Conservation (phyloP, 2,888 invertebrate genomes). For the Gymnoscelis rufifasciata region DNA sequence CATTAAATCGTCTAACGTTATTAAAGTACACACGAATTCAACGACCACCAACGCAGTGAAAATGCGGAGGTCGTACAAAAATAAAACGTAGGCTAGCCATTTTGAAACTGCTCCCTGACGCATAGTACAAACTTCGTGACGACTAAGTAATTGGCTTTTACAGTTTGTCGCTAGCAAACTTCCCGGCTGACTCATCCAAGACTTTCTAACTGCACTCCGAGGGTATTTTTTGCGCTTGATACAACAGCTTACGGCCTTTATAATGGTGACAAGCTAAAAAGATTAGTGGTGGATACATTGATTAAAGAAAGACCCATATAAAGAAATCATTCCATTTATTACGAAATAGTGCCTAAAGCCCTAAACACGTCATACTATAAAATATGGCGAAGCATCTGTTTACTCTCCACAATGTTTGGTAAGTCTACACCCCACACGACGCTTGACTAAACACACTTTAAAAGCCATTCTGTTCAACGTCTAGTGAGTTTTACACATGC, state of each 20-base stretch:
- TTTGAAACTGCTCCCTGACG: slow-evolving; percentile 42
- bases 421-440: slow-evolving; percentile 20
- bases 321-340: background rate
- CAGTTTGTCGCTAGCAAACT: slow-evolving; percentile 53
- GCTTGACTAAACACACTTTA: slow-evolving; percentile 16
- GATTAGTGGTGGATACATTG: no score
- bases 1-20: background rate
- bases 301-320: no score
- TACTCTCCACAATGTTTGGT: slow-evolving; percentile 15
- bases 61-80: slow-evolving; percentile 27
- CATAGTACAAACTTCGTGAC: slow-evolving; percentile 47
- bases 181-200: slow-evolving; percentile 50
- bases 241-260: slow-evolving; percentile 1
- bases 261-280: no score
- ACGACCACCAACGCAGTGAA: slow-evolving; percentile 5
- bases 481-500: slow-evolving; percentile 10
- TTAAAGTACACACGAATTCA: background rate
- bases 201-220: slow-evolving; percentile 29
- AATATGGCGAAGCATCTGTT: slow-evolving; percentile 14
- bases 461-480: slow-evolving; percentile 16
- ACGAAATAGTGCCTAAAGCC: background rate
- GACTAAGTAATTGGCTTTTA: slow-evolving; percentile 66
- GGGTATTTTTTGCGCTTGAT: slow-evolving; percentile 20
- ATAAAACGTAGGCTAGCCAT: slow-evolving; percentile 38
- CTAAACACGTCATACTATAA: slow-evolving; percentile 5